These are phyloP conservation scores for Chesias legatella DNA, from an alignment of 2,888 invertebrate genomes.

Conservation along the genomic window DNA sequence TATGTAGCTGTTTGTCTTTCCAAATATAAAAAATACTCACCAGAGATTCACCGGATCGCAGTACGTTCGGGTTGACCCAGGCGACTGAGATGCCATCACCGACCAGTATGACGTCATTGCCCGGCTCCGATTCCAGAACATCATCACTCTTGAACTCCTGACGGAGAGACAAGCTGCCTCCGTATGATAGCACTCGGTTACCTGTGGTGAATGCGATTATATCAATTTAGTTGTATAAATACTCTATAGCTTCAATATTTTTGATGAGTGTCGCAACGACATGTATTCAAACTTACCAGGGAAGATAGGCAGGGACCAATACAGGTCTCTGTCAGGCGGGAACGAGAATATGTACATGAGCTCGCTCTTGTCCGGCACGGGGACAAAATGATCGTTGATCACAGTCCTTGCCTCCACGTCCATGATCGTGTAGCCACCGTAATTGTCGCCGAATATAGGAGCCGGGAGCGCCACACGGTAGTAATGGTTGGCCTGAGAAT, in stretches of 20 bases:
- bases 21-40: constrained; percentile 69
- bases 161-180: constrained; percentile 88
- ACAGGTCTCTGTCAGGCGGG: constrained; percentile 52
- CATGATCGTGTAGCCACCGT: constrained; percentile 64
- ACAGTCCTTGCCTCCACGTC: constrained; percentile 54
- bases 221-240: no score
- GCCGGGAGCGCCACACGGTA: constrained; percentile 56
- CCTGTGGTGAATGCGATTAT: constrained; percentile 63
- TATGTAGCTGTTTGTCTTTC: no score
- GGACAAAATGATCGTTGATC: constrained; percentile 56
- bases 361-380: constrained; percentile 61
- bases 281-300: constrained; percentile 59
- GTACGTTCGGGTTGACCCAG: constrained; percentile 84
- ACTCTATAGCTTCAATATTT: no score
- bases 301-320: constrained; percentile 68
- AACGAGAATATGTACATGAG: constrained; percentile 58
- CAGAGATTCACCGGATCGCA: constrained; percentile 79
- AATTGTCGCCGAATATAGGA: constrained; percentile 59
- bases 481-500: constrained; percentile 53
- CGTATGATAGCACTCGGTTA: constrained; percentile 91
- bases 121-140: constrained; percentile 73
- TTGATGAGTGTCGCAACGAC: no score
- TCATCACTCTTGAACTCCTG: constrained; percentile 85
- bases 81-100: constrained; percentile 88
- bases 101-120: constrained; percentile 90